phyloP scores from a whole-genome alignment of 2,888 invertebrate genomes.

The Zootermopsis nevadensis region DNA sequence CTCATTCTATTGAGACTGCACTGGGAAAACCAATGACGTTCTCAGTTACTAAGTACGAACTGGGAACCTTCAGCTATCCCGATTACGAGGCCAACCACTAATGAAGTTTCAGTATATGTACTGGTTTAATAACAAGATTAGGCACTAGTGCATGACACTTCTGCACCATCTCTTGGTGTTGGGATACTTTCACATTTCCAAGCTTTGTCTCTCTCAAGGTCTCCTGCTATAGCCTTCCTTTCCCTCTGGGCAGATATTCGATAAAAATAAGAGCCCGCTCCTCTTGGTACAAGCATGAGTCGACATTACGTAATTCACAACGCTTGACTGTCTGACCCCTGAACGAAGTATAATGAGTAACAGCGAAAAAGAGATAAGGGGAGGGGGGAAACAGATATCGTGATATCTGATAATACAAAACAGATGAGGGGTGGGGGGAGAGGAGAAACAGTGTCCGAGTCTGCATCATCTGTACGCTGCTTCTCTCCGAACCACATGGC shows the following conservation, averaged over 20 bases:
- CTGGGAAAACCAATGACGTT: not conserved
- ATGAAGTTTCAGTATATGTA: not conserved
- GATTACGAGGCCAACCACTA: not conserved
- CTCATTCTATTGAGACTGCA: not conserved
- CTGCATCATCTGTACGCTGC: not conserved
- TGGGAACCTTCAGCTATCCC: not conserved
- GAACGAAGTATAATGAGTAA: not conserved
- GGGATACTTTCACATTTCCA: slow-evolving; percentile 28
- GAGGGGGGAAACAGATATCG: not conserved
- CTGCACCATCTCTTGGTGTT: slow-evolving; percentile 18
- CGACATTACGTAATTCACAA: not conserved
- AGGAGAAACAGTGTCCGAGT: not conserved
- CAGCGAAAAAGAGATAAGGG: not conserved
- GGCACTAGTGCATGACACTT: slow-evolving; percentile 3
- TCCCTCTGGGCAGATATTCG: slow-evolving; percentile 30
- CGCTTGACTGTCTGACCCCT: slow-evolving; percentile 11
- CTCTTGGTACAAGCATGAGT: slow-evolving; percentile 2
- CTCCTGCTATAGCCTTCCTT: slow-evolving; percentile 3
- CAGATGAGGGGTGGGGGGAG: not conserved
- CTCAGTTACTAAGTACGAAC: not conserved
- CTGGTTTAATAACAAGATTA: slow-evolving; percentile 1
- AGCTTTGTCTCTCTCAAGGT: slow-evolving; percentile 33
- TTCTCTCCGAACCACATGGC: not conserved
- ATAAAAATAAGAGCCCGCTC: slow-evolving; percentile 28
- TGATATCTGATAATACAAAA: slow-evolving; percentile 20